Evolutionary conservation across 1,140 invertebrate species (phyloP).

Genomic region (Drosophila santomea): DNA sequence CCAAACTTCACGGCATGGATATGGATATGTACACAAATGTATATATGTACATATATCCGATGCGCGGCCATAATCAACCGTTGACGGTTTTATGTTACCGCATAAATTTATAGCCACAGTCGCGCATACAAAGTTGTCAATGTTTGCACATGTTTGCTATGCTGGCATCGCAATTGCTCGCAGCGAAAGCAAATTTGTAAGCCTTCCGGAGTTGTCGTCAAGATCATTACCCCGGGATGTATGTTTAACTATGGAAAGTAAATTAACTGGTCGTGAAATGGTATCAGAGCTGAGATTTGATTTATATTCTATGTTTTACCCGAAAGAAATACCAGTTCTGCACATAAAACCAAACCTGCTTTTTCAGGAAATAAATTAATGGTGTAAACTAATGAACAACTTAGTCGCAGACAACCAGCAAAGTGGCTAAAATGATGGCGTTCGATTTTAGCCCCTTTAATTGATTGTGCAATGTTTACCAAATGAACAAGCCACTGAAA

Average conservation of each 20-base stretch:
- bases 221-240: constrained; percentile 45
- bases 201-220: constrained; percentile 44
- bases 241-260: constrained; percentile 21
- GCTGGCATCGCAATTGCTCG: constrained; percentile 8
- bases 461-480: constrained; percentile 32
- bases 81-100: constrained; percentile 48
- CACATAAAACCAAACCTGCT: background rate
- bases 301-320: too few species aligned
- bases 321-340: background rate
- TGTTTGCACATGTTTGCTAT: constrained; percentile 34
- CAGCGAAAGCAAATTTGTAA: constrained; percentile 17
- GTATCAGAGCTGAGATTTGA: too few species aligned
- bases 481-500: constrained; percentile 17
- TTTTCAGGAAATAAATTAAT: constrained; percentile 27
- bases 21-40: background rate
- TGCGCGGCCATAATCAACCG: constrained; percentile 38
- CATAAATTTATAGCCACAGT: constrained; percentile 43
- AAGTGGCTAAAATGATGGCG: constrained; percentile 18
- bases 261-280: constrained; percentile 4
- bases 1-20: background rate
- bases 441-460: constrained; percentile 22
- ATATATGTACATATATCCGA: background rate
- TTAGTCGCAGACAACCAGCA: constrained; percentile 28
- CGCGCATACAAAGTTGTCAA: constrained; percentile 24
- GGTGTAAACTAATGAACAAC: constrained; percentile 42